Conservation (phyloP, 2,113 vertebrate genomes). For the Pantherophis guttatus region DNA sequence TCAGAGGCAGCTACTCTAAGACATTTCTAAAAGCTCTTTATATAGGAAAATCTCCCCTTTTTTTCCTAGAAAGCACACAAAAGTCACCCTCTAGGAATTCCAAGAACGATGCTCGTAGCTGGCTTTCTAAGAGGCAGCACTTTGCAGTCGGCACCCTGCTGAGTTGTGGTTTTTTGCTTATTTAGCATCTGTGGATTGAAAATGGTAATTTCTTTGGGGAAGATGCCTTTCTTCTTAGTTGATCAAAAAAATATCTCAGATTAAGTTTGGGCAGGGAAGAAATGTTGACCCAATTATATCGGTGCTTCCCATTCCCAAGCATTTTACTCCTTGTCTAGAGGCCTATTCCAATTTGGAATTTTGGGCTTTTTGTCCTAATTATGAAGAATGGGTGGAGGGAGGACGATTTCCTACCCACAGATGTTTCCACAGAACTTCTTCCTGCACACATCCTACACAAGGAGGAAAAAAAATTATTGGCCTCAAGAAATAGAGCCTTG, state of each 20-base stretch:
- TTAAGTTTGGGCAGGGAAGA: not conserved
- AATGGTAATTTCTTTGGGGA: not conserved
- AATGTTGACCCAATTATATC: not conserved
- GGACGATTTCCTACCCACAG: not conserved
- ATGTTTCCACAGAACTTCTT: not conserved
- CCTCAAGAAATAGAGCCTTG: not conserved
- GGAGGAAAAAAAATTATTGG: not conserved
- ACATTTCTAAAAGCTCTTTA: not conserved
- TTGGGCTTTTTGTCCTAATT: not conserved
- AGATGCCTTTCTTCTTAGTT: not conserved
- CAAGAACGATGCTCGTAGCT: not conserved
- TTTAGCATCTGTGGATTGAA: not conserved
- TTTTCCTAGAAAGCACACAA: not conserved
- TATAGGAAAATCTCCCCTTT: not conserved
- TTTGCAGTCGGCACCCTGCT: not conserved
- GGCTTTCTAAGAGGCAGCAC: not conserved
- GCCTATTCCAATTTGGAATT: not conserved
- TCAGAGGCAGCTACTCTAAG: not conserved
- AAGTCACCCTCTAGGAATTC: not conserved
- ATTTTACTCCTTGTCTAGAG: not conserved
- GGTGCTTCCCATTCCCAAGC: not conserved
- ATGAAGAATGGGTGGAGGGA: not conserved
- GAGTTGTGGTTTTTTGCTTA: not conserved
- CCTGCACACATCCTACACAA: not conserved
- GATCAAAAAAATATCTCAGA: not conserved